Evolutionary conservation across 2,888 invertebrate species (phyloP), one percentile per base, ranked within the genome.

Genomic region (Drosophila mimetica): DNA sequence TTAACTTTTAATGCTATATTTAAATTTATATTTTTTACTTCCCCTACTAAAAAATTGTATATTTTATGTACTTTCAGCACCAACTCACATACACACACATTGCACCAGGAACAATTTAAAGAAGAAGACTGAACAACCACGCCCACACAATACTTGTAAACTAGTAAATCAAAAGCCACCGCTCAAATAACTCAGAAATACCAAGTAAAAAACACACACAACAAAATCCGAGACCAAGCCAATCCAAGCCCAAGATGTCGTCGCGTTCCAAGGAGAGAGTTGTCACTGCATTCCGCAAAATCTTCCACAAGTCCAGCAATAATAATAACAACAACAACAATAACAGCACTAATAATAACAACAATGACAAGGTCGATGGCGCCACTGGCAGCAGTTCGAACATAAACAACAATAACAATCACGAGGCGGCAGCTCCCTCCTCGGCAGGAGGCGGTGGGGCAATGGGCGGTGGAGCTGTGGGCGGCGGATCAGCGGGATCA

Each of bases 221-320:
- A 14, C 22, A 47, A 28, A 22, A 32, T 13, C 25, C 25, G 25
- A 58, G 37, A 37, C 48, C 47, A 54, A 47, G 36, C 13, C 25
- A 34, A 36, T 11, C 44, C 16, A 14, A 52, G 47, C 47, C 47
- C 34, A 64, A 91, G 86, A 96, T 96, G 96, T 94, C 95, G 87
- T 95, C 95, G 77, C 94, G 96, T 77, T 95, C 96, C 32, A 95
- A 96, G 91, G 96, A 96, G 90, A 96, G 96, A 93, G 95, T 96
- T 71, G 95, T 96, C 28, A 95, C 96, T 25, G 96, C 96, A 52
- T 95, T 96, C 92, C 93, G 95, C 79, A 96, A 95, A 92, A 93
- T 96, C 77, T 96, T 96, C 91, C 94, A 88, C 70, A 94, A 95
- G 47, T 94, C 82, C 60, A 85, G 42, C 73, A 89, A 95, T 37